These are phyloP conservation scores for Neoniphon sammara DNA, from an alignment of 2,797 vertebrate species.

Conservation along the genomic window DNA sequence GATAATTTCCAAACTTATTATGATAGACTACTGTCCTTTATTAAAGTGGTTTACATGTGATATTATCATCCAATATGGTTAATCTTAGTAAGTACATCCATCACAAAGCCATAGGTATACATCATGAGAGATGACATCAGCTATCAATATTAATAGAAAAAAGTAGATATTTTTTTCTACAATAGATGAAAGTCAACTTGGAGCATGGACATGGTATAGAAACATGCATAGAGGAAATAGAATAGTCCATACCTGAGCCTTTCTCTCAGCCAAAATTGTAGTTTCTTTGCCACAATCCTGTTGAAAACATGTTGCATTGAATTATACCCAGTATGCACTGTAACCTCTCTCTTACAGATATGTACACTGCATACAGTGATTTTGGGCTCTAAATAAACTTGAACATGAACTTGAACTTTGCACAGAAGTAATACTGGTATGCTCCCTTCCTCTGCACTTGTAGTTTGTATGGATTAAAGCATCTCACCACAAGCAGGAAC, in stretches of 20 bases:
- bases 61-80: too few relatives aligned
- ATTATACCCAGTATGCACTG: too few relatives aligned
- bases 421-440: background rate
- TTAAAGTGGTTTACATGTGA: background rate
- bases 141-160: too few relatives aligned
- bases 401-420: too few relatives aligned
- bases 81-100: too few relatives aligned
- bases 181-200: too few relatives aligned
- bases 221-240: background rate
- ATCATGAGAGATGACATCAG: background rate
- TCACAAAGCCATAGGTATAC: background rate
- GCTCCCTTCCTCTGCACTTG: background rate
- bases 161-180: too few relatives aligned
- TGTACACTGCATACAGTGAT: background rate
- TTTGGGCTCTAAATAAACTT: too few relatives aligned
- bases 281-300: slow-evolving; percentile 48
- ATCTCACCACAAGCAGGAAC: slow-evolving; percentile 41
- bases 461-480: background rate
- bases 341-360: too few relatives aligned
- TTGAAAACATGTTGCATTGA: slow-evolving; percentile 4
- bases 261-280: slow-evolving; percentile 32
- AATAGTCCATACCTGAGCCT: slow-evolving; percentile 46
- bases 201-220: too few relatives aligned
- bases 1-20: background rate
- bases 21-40: background rate